A percentile compares a stretch with the other conserved stretches of the same genome.
Evolutionary conservation across 1,140 invertebrate species (phyloP).

Genomic region (Cylas formicarius): DNA sequence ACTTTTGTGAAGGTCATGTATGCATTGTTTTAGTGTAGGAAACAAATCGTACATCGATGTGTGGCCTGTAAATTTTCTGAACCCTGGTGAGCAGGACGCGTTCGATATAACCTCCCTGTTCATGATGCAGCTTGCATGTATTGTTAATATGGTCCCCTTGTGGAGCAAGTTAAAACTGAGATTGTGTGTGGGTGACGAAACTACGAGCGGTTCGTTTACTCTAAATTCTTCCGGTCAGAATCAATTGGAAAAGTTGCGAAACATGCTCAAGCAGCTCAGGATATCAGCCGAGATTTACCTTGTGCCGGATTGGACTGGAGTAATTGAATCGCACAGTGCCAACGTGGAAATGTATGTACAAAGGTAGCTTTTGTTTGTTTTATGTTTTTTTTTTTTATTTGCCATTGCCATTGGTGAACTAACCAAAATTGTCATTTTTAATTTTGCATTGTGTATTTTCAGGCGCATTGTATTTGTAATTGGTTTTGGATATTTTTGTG

Average conservation of each 20-base stretch:
- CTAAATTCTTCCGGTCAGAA: constrained; percentile 38
- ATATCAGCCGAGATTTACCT: constrained; percentile 57
- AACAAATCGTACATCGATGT: constrained; percentile 85
- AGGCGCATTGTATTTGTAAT: too few relatives aligned
- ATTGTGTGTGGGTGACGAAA: constrained; percentile 71
- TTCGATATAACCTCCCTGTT: constrained; percentile 88
- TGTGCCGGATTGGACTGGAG: constrained; percentile 39
- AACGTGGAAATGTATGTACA: constrained; percentile 28
- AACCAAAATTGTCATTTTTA: too few relatives aligned
- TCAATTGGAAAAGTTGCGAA: constrained; percentile 47
- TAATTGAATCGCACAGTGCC: constrained; percentile 31
- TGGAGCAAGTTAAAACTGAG: constrained; percentile 77
- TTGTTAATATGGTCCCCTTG: constrained; percentile 84
- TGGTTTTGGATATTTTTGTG: too few relatives aligned
- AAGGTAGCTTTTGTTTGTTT: constrained; percentile 25
- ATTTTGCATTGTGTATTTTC: too few relatives aligned
- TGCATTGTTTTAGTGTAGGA: constrained; percentile 41
- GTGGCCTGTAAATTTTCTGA: constrained; percentile 89
- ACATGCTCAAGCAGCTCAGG: constrained; percentile 54
- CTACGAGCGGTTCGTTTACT: constrained; percentile 43
- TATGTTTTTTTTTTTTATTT: too few relatives aligned
- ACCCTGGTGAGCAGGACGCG: constrained; percentile 63
- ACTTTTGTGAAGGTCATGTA: background rate
- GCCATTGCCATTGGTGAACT: too few relatives aligned
- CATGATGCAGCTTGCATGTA: constrained; percentile 94